Evolutionary conservation across 92 coral and sea anemone species (phyloP).

Genomic region (Epizoanthus stellaris): DNA sequence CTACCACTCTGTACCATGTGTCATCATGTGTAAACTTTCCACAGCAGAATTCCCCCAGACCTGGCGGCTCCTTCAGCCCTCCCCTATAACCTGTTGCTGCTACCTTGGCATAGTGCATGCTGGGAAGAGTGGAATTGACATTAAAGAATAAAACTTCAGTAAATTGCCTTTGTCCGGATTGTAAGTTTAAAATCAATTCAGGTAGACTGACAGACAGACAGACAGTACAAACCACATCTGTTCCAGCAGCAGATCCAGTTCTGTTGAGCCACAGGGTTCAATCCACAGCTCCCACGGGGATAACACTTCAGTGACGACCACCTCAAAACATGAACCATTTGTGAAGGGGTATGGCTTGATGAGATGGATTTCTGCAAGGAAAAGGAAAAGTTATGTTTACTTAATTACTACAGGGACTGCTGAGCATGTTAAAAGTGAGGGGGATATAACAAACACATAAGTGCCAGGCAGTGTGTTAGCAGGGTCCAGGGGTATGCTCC

Average conservation of each 20-base stretch:
- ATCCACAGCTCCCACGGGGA: conserved; percentile 98
- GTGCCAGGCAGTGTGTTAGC: not conserved
- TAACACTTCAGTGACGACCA: conserved; percentile 87
- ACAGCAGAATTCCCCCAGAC: conserved; percentile 87
- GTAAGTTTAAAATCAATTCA: too few relatives aligned
- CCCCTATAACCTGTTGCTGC: conserved; percentile 93
- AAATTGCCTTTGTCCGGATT: too few relatives aligned
- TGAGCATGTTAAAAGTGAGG: not conserved
- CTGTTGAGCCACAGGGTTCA: conserved; percentile 76
- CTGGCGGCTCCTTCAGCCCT: conserved; percentile 78
- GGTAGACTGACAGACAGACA: not conserved
- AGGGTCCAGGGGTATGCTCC: too few relatives aligned
- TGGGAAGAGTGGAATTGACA: conserved; percentile 11
- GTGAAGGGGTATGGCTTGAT: conserved; percentile 78
- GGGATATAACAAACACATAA: not conserved
- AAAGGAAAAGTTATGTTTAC: not conserved
- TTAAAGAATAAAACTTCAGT: too few relatives aligned
- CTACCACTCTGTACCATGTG: conserved; percentile 93
- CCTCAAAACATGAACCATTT: conserved; percentile 76
- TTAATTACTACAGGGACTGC: too few relatives aligned
- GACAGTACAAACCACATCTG: conserved; percentile 85
- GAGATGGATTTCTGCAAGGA: conserved; percentile 48
- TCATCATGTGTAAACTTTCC: conserved; percentile 87
- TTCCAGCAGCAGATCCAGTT: conserved; percentile 89
- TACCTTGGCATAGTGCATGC: conserved; percentile 89